These are phyloP conservation scores for Leuciscus idus DNA, from an alignment of 2,113 vertebrate species.

Conservation along the genomic window DNA sequence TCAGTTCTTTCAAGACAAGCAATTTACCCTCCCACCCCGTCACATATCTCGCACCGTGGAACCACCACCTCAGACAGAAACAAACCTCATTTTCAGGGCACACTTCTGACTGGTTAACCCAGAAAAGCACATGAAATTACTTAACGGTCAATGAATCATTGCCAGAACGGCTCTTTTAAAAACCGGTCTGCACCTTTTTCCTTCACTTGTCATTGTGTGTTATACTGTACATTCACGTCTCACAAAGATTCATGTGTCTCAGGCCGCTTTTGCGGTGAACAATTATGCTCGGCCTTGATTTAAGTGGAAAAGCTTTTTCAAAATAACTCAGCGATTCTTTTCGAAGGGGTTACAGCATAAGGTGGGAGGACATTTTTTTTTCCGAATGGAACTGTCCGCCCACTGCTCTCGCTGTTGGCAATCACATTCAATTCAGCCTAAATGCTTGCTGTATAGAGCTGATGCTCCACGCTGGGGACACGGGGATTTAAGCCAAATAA, in stretches of 20 bases:
- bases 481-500: constrained; percentile 41
- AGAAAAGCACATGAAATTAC: constrained; percentile 19
- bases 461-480: constrained; percentile 39
- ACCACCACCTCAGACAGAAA: constrained; percentile 18
- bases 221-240: not conserved
- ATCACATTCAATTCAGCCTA: constrained; percentile 53
- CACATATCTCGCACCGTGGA: constrained; percentile 44
- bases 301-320: constrained; percentile 43
- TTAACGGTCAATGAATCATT: constrained; percentile 38
- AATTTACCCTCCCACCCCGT: constrained; percentile 52
- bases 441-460: constrained; percentile 43
- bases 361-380: constrained; percentile 46
- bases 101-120: constrained; percentile 39
- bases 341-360: constrained; percentile 34
- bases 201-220: not conserved
- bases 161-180: not conserved
- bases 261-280: constrained; percentile 8
- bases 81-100: constrained; percentile 40
- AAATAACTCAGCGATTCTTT: constrained; percentile 37
- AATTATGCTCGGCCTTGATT: constrained; percentile 30
- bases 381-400: constrained; percentile 41
- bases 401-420: constrained; percentile 50
- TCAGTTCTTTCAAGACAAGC: constrained; percentile 47
- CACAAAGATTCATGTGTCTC: not conserved
- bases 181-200: not conserved